Evolutionary conservation across 1,140 invertebrate genomes (phyloP).

Genomic region (Zaprionus taronus): DNA sequence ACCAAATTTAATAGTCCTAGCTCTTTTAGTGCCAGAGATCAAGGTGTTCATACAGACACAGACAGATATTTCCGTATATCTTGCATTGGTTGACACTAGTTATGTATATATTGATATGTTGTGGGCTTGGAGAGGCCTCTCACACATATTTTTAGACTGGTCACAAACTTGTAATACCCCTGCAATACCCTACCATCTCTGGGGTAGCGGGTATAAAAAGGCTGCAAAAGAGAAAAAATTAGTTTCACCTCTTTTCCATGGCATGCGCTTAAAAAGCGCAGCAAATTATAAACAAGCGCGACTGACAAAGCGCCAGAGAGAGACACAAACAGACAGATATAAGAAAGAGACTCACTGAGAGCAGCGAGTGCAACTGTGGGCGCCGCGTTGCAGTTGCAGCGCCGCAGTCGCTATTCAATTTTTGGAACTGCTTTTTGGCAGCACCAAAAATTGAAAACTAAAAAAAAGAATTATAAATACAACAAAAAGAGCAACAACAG

Average conservation of each 20-base stretch:
- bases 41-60: too few relatives aligned
- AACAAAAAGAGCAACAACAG: constrained; percentile 42
- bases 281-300: constrained; percentile 75
- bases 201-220: constrained; percentile 11
- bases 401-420: neutral
- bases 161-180: too few relatives aligned
- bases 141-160: too few relatives aligned
- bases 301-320: constrained; percentile 29
- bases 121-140: too few relatives aligned
- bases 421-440: constrained; percentile 65
- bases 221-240: constrained; percentile 64
- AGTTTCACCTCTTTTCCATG: constrained; percentile 80
- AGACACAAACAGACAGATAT: neutral
- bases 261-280: constrained; percentile 72
- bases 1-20: too few relatives aligned
- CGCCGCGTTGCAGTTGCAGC: constrained; percentile 41
- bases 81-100: too few relatives aligned
- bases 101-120: too few relatives aligned
- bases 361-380: constrained; percentile 9
- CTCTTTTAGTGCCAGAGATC: too few relatives aligned
- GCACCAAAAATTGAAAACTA: constrained; percentile 53
- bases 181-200: too few relatives aligned
- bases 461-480: constrained; percentile 45
- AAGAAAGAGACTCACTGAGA: constrained; percentile 7
- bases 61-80: too few relatives aligned